phyloP scores from a whole-genome alignment of 2,797 vertebrate genomes.

The Neopelma chrysocephalum region DNA sequence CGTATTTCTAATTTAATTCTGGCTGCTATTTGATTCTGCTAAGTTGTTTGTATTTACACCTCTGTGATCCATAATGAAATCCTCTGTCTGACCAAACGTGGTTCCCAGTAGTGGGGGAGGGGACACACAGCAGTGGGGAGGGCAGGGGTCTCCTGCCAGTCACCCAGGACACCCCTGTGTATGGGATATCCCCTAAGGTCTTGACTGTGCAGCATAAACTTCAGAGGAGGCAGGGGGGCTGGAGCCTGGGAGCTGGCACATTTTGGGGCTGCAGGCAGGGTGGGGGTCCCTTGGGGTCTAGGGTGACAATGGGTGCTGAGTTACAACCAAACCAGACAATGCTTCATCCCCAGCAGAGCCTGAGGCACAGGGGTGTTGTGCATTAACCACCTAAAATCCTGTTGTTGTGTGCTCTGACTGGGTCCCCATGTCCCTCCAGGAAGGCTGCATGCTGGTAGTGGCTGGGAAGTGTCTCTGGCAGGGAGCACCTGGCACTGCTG shows the following conservation, averaged over 20 bases:
- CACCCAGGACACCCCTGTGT: rapidly evolving
- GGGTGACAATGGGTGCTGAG: background rate
- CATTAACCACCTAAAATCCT: background rate
- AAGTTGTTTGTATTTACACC: background rate
- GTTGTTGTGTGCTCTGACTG: rapidly evolving
- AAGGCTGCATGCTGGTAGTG: background rate
- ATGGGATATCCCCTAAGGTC: background rate
- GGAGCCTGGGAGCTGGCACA: background rate
- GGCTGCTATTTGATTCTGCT: background rate
- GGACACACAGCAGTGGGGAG: rapidly evolving
- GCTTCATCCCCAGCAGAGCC: background rate
- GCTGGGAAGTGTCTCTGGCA: background rate
- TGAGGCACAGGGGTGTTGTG: background rate
- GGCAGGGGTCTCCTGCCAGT: background rate
- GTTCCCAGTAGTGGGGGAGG: background rate
- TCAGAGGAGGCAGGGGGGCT: background rate
- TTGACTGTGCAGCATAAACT: background rate
- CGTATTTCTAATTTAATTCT: background rate
- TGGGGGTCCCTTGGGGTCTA: background rate
- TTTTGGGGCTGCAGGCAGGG: background rate
- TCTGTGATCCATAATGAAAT: background rate
- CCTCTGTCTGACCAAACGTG: background rate
- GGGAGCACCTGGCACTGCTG: background rate
- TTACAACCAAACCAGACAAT: background rate
- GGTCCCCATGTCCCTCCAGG: background rate